Conservation (phyloP, 2,888 invertebrate species). For the Xanthorhoe spadicearia region DNA sequence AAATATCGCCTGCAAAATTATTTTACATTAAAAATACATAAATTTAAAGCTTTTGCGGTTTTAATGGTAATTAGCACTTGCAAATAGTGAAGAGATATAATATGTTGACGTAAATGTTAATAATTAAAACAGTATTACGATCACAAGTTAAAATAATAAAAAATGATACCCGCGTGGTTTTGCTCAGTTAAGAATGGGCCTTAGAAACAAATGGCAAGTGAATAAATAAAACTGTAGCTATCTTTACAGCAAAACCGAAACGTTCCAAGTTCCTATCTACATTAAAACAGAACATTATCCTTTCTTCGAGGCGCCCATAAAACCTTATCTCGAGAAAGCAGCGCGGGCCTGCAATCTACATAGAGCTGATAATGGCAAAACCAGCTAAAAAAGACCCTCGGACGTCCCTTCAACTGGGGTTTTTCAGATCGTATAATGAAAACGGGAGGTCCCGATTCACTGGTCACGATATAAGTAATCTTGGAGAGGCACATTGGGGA, state of each 20-base stretch:
- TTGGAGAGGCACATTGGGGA: conserved; percentile 80
- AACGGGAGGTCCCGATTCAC: conserved; percentile 60
- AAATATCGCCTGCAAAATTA: no score
- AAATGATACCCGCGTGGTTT: not conserved
- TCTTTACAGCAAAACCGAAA: conserved; percentile 69
- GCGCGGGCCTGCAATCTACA: conserved; percentile 81
- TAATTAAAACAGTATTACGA: not conserved
- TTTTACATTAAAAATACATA: no score
- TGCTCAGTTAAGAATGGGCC: not conserved
- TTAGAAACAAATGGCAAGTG: conserved; percentile 23
- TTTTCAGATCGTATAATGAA: conserved; percentile 65
- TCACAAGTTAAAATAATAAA: not conserved
- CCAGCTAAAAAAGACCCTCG: conserved; percentile 59
- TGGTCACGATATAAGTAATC: conserved; percentile 80
- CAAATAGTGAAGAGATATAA: not conserved
- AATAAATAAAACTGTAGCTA: conserved; percentile 46
- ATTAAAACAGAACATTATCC: conserved; percentile 82
- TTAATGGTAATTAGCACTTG: not conserved
- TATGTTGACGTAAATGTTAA: not conserved
- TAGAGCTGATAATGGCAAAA: conserved; percentile 81
- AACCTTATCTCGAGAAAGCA: conserved; percentile 82
- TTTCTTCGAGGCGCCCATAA: conserved; percentile 78
- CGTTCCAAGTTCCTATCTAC: conserved; percentile 67
- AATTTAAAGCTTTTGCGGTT: not conserved
- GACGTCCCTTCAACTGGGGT: conserved; percentile 51